Evolutionary conservation across 2,113 vertebrate species (phyloP).

Genomic region (Brachyistius frenatus): DNA sequence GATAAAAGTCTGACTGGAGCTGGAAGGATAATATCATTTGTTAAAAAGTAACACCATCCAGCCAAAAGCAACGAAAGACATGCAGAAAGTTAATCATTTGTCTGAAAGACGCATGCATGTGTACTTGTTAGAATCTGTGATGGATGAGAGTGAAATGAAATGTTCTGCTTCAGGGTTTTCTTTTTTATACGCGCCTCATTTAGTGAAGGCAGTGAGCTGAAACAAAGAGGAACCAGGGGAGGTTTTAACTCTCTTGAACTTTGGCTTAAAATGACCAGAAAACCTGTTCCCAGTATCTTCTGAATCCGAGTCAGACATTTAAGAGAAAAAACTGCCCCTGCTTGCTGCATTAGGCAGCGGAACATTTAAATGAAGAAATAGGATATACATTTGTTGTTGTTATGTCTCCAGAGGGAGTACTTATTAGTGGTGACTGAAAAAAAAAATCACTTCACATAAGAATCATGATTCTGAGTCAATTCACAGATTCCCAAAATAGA

Average conservation of each 20-base stretch:
- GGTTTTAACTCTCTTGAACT: not conserved
- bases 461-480: too few relatives aligned
- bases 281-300: too few relatives aligned
- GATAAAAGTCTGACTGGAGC: not conserved
- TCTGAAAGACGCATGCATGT: not conserved
- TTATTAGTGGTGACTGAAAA: too few relatives aligned
- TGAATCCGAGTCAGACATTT: too few relatives aligned
- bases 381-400: too few relatives aligned
- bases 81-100: not conserved
- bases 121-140: not conserved
- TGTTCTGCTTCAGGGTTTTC: not conserved
- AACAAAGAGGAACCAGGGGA: not conserved
- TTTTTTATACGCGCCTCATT: not conserved
- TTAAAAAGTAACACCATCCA: not conserved
- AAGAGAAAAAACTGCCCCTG: too few relatives aligned
- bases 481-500: too few relatives aligned
- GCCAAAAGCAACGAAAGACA: not conserved
- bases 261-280: too few relatives aligned
- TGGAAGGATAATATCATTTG: not conserved
- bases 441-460: too few relatives aligned
- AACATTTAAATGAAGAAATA: too few relatives aligned
- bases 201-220: not conserved
- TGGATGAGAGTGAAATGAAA: not conserved
- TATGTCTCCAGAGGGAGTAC: too few relatives aligned
- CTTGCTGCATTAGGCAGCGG: too few relatives aligned